Conservation (phyloP, 2,797 vertebrate species). For the Eremophila alpestris region DNA sequence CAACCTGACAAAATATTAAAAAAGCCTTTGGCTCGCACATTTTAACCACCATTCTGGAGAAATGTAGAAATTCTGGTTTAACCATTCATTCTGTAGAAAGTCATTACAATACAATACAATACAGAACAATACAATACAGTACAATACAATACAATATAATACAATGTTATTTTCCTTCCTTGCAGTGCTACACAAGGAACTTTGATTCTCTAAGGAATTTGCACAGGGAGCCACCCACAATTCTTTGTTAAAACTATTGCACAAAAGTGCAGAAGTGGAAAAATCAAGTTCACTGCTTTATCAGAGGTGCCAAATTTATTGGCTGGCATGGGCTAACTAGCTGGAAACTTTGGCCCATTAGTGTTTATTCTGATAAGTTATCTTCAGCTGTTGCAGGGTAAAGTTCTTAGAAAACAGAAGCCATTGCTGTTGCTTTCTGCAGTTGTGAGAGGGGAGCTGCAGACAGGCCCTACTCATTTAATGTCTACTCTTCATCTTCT, state of each 20-base stretch:
- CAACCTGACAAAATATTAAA: background rate
- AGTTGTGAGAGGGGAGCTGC: background rate
- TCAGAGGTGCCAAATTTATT: background rate
- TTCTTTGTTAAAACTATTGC: background rate
- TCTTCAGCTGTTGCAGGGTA: background rate
- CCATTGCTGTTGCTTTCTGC: background rate
- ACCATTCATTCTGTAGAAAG: background rate
- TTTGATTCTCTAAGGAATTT: background rate
- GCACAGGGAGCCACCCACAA: background rate
- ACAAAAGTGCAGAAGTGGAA: background rate
- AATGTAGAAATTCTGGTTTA: background rate
- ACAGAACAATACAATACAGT: background rate
- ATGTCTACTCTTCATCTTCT: background rate
- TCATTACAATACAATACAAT: background rate
- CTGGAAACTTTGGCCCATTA: constrained; percentile 16
- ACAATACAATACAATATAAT: background rate
- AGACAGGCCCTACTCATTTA: background rate
- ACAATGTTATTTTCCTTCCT: background rate
- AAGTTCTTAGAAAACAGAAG: background rate
- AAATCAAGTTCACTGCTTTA: background rate
- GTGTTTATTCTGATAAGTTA: constrained; percentile 39
- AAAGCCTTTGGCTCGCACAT: background rate
- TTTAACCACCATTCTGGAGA: background rate
- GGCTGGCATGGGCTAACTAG: background rate
- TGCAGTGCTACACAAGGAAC: background rate